Conservation (phyloP, 2,797 vertebrate species). For the Notolabrus celidotus region DNA sequence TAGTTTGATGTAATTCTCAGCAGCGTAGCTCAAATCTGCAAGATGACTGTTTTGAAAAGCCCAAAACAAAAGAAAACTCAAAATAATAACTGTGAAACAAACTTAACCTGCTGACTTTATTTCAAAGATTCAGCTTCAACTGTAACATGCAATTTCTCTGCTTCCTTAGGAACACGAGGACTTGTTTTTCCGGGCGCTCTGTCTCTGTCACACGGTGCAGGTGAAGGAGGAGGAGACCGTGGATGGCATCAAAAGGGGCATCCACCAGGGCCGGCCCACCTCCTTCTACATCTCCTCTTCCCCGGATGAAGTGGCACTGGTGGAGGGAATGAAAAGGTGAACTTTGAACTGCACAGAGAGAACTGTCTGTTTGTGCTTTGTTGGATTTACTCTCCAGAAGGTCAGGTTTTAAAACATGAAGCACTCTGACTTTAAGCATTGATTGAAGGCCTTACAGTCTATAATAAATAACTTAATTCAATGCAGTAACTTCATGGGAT, state of each 20-base stretch:
- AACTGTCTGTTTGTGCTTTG: not conserved
- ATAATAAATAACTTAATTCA: too few relatives aligned
- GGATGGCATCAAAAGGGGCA: conserved; percentile 90
- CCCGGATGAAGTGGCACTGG: conserved; percentile 96
- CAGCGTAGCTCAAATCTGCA: too few relatives aligned
- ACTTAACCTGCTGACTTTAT: too few relatives aligned
- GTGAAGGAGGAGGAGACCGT: conserved; percentile 94
- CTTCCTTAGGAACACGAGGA: conserved; percentile 92
- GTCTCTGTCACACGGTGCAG: conserved; percentile 97
- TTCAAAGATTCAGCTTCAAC: too few relatives aligned
- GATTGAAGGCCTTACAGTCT: too few relatives aligned
- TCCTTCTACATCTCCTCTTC: conserved; percentile 97
- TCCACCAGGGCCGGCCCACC: conserved; percentile 87
- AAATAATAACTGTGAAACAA: too few relatives aligned
- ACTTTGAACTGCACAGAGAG: not conserved
- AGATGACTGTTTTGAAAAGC: too few relatives aligned
- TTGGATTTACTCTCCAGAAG: not conserved
- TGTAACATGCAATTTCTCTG: not conserved
- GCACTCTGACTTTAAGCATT: too few relatives aligned
- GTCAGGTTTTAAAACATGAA: too few relatives aligned
- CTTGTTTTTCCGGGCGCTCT: conserved; percentile 96
- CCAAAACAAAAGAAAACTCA: too few relatives aligned
- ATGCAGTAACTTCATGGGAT: too few relatives aligned
- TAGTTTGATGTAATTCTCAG: too few relatives aligned
- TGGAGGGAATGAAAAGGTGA: conserved; percentile 96